phyloP scores from a whole-genome alignment of 2,113 vertebrate species.

The Sminthopsis crassicaudata region DNA sequence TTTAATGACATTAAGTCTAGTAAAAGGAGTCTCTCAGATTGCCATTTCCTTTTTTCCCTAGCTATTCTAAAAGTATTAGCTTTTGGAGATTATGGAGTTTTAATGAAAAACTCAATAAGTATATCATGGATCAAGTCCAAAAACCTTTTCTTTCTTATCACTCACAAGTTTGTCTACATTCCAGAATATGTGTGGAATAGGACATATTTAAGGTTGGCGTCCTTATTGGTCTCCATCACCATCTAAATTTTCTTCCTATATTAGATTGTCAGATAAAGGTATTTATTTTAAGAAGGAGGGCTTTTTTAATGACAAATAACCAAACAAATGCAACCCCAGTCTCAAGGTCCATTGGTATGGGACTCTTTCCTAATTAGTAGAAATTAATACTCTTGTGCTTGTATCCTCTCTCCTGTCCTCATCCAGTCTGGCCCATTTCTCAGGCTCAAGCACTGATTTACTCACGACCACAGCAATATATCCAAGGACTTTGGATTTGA shows the following conservation, averaged over 20 bases:
- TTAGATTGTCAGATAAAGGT: neutral
- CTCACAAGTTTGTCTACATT: neutral
- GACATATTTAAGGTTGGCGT: neutral
- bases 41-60: neutral
- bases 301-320: neutral
- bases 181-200: neutral
- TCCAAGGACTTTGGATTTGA: too few species aligned
- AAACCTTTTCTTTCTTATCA: neutral
- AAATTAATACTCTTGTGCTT: neutral
- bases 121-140: slow-evolving; percentile 9
- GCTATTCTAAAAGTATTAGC: neutral
- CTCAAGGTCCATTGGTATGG: neutral
- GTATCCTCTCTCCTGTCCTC: neutral
- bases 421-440: neutral
- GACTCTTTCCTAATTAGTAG: neutral
- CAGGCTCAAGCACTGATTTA: neutral
- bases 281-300: neutral
- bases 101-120: neutral
- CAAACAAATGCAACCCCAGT: neutral
- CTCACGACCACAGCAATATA: neutral
- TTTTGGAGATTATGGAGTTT: neutral
- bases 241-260: neutral
- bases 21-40: neutral
- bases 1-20: slow-evolving; percentile 7
- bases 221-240: neutral